Evolutionary conservation across 1,140 invertebrate genomes (phyloP).

Genomic region (Drosophila nasuta): DNA sequence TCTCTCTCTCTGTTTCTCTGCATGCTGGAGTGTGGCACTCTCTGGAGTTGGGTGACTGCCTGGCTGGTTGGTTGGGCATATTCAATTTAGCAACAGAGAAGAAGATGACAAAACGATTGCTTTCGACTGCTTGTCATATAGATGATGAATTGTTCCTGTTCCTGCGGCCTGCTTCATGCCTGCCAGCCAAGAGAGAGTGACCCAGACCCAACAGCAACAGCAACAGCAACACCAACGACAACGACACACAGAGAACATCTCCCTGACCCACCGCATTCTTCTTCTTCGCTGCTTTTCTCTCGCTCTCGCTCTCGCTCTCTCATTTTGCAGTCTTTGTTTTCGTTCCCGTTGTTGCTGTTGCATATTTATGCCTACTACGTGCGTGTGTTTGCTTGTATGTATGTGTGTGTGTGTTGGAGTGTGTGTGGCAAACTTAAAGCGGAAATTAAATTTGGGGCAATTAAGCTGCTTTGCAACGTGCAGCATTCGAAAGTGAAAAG

Average conservation of each 20-base stretch:
- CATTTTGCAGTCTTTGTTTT: conserved; percentile 61
- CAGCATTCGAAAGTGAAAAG: conserved; percentile 41
- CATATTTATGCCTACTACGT: conserved; percentile 63
- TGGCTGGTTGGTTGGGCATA: conserved; percentile 48
- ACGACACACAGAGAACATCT: background rate
- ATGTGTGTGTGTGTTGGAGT: background rate
- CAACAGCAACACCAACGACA: background rate
- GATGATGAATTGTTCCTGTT: conserved; percentile 83
- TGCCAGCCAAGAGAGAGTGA: conserved; percentile 26
- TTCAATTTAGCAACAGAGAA: conserved; percentile 83
- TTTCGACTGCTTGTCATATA: conserved; percentile 81
- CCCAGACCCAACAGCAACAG: background rate
- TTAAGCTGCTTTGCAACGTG: conserved; percentile 44
- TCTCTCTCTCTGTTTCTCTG: background rate
- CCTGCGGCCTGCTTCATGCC: conserved; percentile 47
- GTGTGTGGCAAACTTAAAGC: conserved; percentile 69
- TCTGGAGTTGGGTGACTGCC: background rate
- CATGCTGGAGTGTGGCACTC: background rate
- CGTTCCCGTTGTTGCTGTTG: conserved; percentile 55
- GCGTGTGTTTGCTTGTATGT: background rate
- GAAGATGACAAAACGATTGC: conserved; percentile 83
- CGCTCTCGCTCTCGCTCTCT: background rate
- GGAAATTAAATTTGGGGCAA: conserved; percentile 78
- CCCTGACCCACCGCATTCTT: conserved; percentile 24
- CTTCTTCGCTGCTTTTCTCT: conserved; percentile 9